These are phyloP conservation scores for Sakesphorus luctuosus DNA, from an alignment of 2,113 vertebrate species.

Conservation along the genomic window DNA sequence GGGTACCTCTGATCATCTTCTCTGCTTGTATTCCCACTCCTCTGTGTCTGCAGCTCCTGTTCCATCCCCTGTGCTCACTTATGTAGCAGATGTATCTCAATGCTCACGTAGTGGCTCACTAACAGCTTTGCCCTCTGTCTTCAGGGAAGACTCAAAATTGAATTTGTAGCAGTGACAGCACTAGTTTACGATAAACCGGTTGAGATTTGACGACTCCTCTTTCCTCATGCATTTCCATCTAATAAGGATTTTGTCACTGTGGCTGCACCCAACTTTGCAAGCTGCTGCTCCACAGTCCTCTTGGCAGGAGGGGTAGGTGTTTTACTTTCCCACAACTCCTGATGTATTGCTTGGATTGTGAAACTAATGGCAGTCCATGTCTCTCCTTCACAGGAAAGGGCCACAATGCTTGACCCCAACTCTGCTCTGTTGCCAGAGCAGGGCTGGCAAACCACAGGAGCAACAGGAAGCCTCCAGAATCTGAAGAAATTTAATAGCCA, in stretches of 20 bases:
- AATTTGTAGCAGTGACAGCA: constrained; percentile 45
- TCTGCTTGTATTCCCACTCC: not conserved
- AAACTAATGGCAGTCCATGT: not conserved
- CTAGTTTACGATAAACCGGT: constrained; percentile 42
- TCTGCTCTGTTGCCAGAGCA: not conserved
- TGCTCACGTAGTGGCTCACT: not conserved
- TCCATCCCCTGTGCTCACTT: not conserved
- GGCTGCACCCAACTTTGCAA: not conserved
- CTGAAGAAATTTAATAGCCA: constrained; percentile 66
- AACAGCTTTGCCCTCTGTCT: constrained; percentile 17
- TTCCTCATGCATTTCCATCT: constrained; percentile 22
- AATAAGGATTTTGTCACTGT: constrained; percentile 52
- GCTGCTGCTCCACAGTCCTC: not conserved
- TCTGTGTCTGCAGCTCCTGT: not conserved
- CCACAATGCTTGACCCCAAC: not conserved
- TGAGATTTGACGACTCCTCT: not conserved
- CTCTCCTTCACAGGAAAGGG: not conserved
- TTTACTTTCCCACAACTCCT: not conserved
- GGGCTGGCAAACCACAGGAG: not conserved
- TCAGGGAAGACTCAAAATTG: constrained; percentile 45
- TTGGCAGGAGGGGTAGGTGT: not conserved
- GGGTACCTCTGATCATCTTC: not conserved
- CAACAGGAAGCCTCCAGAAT: not conserved
- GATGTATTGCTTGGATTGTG: accelerated
- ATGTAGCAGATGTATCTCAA: not conserved